Percentiles rank a stretch among this genome's conserved stretches.
Evolutionary conservation across 2,797 vertebrate genomes (phyloP).

Genomic region (Esox lucius): DNA sequence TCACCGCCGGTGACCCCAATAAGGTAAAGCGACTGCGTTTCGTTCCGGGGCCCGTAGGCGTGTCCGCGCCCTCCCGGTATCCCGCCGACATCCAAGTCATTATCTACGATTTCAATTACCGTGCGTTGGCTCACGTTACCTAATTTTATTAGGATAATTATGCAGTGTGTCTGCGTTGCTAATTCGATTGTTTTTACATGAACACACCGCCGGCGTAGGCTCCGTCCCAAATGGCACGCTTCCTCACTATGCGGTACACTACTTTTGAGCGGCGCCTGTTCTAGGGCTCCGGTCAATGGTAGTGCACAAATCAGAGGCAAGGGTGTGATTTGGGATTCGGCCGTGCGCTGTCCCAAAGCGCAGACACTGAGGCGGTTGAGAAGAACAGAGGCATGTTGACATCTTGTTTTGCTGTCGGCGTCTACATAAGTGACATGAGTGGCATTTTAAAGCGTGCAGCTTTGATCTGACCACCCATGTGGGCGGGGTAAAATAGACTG

Average conservation of each 20-base stretch:
- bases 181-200: conserved; percentile 49
- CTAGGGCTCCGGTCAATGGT: background rate
- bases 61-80: background rate
- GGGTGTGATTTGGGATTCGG: background rate
- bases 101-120: background rate
- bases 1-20: conserved; percentile 88
- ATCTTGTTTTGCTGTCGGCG: conserved; percentile 42
- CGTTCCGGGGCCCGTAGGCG: too few species aligned
- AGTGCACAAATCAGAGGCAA: background rate
- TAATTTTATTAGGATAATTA: conserved; percentile 66
- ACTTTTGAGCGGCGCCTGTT: background rate
- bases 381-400: conserved; percentile 33
- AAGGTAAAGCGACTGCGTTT: conserved; percentile 81
- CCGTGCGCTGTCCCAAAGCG: background rate
- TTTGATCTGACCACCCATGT: conserved; percentile 24
- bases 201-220: conserved; percentile 36
- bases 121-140: conserved; percentile 45
- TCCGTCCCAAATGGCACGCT: background rate
- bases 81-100: background rate
- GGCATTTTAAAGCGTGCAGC: conserved; percentile 28
- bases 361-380: conserved; percentile 26
- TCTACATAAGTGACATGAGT: conserved; percentile 41
- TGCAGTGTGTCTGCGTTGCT: conserved; percentile 43
- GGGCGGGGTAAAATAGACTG: conserved; percentile 5
- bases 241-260: background rate